Percentiles rank a stretch among this genome's conserved stretches.
Evolutionary conservation across 2,797 vertebrate genomes (phyloP).

Genomic region (Saguinus oedipus): DNA sequence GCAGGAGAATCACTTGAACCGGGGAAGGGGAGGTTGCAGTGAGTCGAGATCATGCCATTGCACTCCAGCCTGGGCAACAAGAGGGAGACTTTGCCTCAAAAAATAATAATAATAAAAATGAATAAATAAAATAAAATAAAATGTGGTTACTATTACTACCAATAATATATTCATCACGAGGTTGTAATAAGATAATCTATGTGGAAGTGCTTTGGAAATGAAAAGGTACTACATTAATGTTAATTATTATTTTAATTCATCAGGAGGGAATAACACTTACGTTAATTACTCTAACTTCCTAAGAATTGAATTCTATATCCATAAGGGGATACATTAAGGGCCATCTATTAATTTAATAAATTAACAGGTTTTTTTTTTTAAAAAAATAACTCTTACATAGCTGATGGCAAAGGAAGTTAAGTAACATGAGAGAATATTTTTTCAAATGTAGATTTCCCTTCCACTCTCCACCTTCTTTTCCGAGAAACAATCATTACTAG

Average conservation of each 20-base stretch:
- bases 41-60: background rate
- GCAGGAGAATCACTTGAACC: background rate
- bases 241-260: slow-evolving; percentile 26
- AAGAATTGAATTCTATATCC: background rate
- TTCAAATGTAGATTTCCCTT: background rate
- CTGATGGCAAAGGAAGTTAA: background rate
- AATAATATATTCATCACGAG: background rate
- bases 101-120: background rate
- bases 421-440: background rate
- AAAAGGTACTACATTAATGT: background rate
- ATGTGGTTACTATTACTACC: background rate
- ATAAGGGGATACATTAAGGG: background rate
- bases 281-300: background rate
- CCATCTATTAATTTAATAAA: background rate
- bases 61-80: background rate
- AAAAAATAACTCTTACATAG: background rate
- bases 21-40: background rate
- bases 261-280: background rate
- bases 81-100: background rate
- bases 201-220: background rate
- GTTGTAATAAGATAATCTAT: background rate
- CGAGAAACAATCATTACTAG: background rate
- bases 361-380: background rate
- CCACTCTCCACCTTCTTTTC: background rate
- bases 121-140: background rate